Percentiles rank a stretch among this genome's conserved stretches.
These are phyloP conservation scores for Hippocampus comes DNA, from an alignment of 2,113 vertebrate species.

Conservation along the genomic window DNA sequence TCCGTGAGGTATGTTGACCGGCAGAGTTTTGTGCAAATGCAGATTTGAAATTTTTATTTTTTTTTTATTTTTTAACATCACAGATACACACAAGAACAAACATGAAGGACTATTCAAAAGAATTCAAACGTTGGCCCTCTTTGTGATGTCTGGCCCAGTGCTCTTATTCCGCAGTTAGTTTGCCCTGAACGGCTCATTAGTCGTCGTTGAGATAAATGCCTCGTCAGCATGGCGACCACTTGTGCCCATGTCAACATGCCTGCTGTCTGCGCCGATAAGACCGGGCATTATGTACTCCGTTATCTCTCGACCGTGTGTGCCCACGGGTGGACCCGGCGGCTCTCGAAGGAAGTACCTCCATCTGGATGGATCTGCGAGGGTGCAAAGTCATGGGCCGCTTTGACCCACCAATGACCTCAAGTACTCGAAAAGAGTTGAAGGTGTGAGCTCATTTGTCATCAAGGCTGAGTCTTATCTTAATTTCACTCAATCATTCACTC, in stretches of 20 bases:
- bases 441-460: neutral
- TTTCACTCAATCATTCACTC: constrained; percentile 10
- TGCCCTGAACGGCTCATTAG: constrained; percentile 70
- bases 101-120: neutral
- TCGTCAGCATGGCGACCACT: constrained; percentile 60
- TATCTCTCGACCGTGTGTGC: constrained; percentile 52
- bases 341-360: constrained; percentile 22
- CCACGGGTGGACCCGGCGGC: constrained; percentile 2
- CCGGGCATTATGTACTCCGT: constrained; percentile 37
- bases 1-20: neutral
- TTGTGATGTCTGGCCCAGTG: constrained; percentile 5
- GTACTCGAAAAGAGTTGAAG: neutral
- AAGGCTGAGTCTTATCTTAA: constrained; percentile 1
- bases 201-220: constrained; percentile 58
- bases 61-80: neutral
- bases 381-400: neutral
- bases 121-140: neutral
- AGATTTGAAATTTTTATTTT: no score
- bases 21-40: neutral
- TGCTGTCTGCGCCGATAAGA: constrained; percentile 66
- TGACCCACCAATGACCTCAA: constrained; percentile 3
- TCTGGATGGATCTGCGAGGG: constrained; percentile 1
- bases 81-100: neutral
- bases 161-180: constrained; percentile 32
- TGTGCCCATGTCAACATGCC: constrained; percentile 56